phyloP scores from a whole-genome alignment of 2,113 vertebrate species.

The Telmatochromis sp. region DNA sequence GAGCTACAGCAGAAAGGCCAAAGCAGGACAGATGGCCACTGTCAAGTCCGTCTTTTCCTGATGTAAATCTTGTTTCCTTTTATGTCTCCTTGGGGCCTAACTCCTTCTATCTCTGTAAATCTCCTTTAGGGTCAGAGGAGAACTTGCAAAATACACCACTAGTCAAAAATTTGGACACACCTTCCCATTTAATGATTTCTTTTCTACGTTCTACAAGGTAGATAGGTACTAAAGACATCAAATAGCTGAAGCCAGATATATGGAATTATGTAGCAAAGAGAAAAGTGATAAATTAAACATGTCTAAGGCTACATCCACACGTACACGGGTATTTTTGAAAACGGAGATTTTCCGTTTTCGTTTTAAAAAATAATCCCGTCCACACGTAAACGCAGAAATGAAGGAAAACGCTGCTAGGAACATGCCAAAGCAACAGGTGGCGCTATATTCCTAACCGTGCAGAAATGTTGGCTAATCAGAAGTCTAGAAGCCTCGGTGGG shows the following conservation, averaged over 20 bases:
- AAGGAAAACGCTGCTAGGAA: no score
- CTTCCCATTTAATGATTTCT: background rate
- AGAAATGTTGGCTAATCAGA: no score
- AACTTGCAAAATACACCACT: background rate
- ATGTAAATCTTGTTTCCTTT: background rate
- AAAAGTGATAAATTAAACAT: background rate
- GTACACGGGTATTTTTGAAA: no score
- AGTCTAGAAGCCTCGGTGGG: no score
- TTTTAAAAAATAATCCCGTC: no score
- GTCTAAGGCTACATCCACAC: background rate
- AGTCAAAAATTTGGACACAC: background rate
- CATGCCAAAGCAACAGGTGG: no score
- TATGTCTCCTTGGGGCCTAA: background rate
- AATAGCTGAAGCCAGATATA: background rate
- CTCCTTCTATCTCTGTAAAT: background rate
- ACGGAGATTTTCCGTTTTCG: no score
- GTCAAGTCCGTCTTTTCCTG: conserved; percentile 12
- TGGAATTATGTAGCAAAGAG: background rate
- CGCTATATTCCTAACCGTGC: no score
- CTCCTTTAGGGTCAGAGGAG: background rate
- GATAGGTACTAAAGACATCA: background rate
- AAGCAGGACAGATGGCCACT: conserved; percentile 38
- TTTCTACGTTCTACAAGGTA: background rate
- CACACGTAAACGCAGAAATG: no score
- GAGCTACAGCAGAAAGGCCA: conserved; percentile 14